A percentile compares a stretch with the other conserved stretches of the same genome.
phyloP scores from a whole-genome alignment of 2,797 vertebrate species.

The Lagodon rhomboides region DNA sequence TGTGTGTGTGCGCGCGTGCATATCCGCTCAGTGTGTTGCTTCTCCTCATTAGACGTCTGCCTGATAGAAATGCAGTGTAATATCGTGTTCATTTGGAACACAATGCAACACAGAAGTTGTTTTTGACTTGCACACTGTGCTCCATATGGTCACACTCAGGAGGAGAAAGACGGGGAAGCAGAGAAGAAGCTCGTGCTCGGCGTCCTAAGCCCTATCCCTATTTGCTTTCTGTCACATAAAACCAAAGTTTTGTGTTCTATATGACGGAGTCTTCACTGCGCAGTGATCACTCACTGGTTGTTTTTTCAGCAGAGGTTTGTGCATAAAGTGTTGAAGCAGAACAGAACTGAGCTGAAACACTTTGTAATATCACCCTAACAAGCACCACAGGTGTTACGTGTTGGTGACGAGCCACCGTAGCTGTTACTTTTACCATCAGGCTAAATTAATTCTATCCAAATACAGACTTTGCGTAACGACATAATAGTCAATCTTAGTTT shows the following conservation, averaged over 20 bases:
- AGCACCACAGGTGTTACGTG: too few relatives aligned
- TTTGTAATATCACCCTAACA: too few relatives aligned
- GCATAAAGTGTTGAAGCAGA: background rate
- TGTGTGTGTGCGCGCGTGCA: slow-evolving; percentile 29
- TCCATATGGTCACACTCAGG: slow-evolving; percentile 72
- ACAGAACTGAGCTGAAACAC: too few relatives aligned
- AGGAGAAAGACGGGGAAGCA: slow-evolving; percentile 44
- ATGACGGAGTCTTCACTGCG: slow-evolving; percentile 15
- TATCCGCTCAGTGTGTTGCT: slow-evolving; percentile 44
- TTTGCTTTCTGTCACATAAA: slow-evolving; percentile 63
- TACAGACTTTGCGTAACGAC: too few relatives aligned
- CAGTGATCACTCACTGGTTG: slow-evolving; percentile 11
- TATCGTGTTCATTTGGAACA: slow-evolving; percentile 64
- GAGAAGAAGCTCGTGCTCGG: slow-evolving; percentile 29
- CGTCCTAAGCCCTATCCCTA: slow-evolving; percentile 43
- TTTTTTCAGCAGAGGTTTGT: slow-evolving; percentile 6
- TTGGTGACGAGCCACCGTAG: too few relatives aligned
- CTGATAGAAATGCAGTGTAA: slow-evolving; percentile 58
- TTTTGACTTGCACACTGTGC: slow-evolving; percentile 70
- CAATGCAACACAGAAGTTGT: slow-evolving; percentile 66
- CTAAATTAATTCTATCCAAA: too few relatives aligned
- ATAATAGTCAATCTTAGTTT: too few relatives aligned
- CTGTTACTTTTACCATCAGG: too few relatives aligned
- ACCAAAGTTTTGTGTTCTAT: slow-evolving; percentile 42
- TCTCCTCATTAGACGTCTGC: slow-evolving; percentile 66